Base-by-base conservation (phyloP, 1,140 invertebrate genomes). In the Zaprionus taronus region DNA sequence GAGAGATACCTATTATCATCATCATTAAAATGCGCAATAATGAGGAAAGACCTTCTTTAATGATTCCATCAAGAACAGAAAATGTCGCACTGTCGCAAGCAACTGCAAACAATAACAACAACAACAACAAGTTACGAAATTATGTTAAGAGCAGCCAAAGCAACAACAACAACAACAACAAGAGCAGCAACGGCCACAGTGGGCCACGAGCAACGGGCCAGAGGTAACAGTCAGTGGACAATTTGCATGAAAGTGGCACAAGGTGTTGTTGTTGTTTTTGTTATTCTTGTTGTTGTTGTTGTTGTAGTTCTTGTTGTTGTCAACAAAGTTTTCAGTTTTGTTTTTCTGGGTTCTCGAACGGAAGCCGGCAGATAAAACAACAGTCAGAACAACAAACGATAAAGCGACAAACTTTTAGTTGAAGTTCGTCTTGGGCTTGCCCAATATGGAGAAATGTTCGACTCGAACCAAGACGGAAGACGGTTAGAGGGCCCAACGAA, bases 161-260 rank as follows among this genome's bases (percentile, higher is more conserved):
- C 55, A 49, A 51, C 17, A 60, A 17, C 17, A 47, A n/a, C n/a
- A n/a, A 53, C 31, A 31, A 31, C 31, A 61, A 17, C 17, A 47
- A 63, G 2, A 65, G 51, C 1, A 9, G 28, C 28, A 66, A 51
- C 24, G 41, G 9, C 1, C 0, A 9, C 26, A 64, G 22, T 34
- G 31, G 41, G 38, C 20, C 34, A 68, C 15, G 57, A 47, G 49
- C 53, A 56, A 72, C 69, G 56, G 72, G n/a, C 64, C 64, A 60
- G 56, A 57, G 79, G 66, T 51, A 79, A 67, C 62, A 41, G 73
- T 67, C 81, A 77, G 66, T 76, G 66, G 44, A 70, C 79, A 80
- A 89, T 89, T 89, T 89, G 85, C 84, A 89, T 90, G 79, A 84
- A 89, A 89, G 85, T 90, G 85, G 84, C 84, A 89, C 85, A 80